Conservation (phyloP, 2,113 vertebrate genomes). For the Mustela lutreola region DNA sequence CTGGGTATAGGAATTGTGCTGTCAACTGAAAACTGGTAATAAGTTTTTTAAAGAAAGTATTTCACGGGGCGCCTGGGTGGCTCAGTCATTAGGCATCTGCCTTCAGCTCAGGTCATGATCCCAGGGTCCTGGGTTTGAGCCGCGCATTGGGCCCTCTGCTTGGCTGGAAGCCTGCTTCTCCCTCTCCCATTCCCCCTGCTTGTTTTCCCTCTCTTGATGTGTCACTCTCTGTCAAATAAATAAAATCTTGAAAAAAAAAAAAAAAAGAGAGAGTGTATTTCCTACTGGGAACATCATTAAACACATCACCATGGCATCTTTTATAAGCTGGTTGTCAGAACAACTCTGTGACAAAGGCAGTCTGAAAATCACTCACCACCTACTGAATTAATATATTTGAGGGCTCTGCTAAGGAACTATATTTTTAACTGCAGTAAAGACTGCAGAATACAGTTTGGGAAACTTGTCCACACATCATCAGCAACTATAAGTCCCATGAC, state of each 20-base stretch:
- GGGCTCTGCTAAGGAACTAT: background rate
- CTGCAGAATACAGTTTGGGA: background rate
- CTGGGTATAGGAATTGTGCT: background rate
- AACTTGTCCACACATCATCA: fast-evolving
- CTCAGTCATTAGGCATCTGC: no score
- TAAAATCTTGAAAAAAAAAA: no score
- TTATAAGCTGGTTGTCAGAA: background rate
- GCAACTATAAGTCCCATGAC: background rate
- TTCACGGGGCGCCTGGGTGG: background rate
- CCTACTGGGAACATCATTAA: background rate
- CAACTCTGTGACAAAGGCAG: background rate
- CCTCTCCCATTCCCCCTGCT: no score
- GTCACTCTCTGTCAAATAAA: no score
- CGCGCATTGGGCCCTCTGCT: no score
- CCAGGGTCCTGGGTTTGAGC: no score
- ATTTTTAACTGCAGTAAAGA: no score
- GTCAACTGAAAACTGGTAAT: background rate
- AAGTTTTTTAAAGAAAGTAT: background rate
- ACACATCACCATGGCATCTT: background rate
- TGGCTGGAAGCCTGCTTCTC: no score
- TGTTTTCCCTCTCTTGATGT: no score
- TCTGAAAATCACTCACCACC: background rate
- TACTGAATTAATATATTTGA: background rate
- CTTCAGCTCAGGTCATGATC: no score
- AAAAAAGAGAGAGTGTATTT: background rate